These are phyloP conservation scores for Aphidius gifuensis DNA, from an alignment of 1,140 invertebrate genomes.

Conservation along the genomic window DNA sequence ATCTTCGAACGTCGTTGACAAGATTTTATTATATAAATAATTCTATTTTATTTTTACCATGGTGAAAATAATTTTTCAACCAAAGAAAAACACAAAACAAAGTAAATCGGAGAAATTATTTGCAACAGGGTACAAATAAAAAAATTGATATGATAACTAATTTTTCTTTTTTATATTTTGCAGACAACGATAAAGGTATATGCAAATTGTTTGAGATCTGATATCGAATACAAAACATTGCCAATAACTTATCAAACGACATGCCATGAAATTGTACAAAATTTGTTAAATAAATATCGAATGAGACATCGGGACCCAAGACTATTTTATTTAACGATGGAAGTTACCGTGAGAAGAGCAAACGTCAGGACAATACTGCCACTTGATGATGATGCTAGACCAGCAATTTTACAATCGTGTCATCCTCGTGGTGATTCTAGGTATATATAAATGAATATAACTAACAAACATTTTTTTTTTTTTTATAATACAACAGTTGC, in stretches of 20 bases:
- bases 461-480: no score
- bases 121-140: no score
- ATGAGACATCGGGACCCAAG: slow-evolving; percentile 89
- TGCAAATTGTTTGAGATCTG: slow-evolving; percentile 79
- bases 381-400: slow-evolving; percentile 82
- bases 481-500: background rate
- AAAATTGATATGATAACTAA: no score
- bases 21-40: no score
- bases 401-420: slow-evolving; percentile 84
- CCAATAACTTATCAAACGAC: slow-evolving; percentile 82
- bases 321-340: slow-evolving; percentile 92
- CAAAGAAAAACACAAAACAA: no score
- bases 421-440: slow-evolving; percentile 88
- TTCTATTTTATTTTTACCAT: no score
- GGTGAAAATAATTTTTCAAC: no score
- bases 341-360: slow-evolving; percentile 78
- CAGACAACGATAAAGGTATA: slow-evolving; percentile 91
- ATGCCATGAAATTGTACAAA: slow-evolving; percentile 79
- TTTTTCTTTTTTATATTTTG: slow-evolving; percentile 45
- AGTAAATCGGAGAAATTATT: no score
- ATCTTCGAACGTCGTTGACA: background rate
- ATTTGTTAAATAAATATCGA: slow-evolving; percentile 83
- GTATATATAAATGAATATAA: slow-evolving; percentile 48
- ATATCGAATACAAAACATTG: slow-evolving; percentile 92
- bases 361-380: slow-evolving; percentile 79